Base-by-base conservation (phyloP, 2,113 vertebrate species). In the Pterocles gutturalis region DNA sequence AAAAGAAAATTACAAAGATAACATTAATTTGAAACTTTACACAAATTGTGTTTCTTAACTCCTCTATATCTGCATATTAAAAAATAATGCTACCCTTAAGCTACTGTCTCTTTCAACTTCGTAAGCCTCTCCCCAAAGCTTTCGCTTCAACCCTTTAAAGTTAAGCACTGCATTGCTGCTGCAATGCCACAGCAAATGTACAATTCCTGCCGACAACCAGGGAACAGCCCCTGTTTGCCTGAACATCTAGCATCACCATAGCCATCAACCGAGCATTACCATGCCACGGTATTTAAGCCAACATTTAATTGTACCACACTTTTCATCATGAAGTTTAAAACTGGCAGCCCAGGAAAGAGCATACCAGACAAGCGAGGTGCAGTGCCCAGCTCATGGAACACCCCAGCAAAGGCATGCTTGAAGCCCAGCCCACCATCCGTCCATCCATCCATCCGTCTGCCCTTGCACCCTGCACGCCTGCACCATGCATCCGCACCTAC, bases 361-460 rank as follows among this genome's bases (percentile, higher is more conserved):
- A 1, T 6, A 6, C 13, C 8, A 71, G 78, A 41, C 18, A 21
- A 48, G 24, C 3, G 3, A 7, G 11, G 31, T 1, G 13, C 0
- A 17, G 18, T 3, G 31, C 58, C 29, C 6, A 73, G 45, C 45
- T 45, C 26, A 0, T 46, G 4, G 15, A 24, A 48, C 16, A 24
- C 3, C 29, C 29, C 11, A 9, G 51, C 16, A 28, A 10, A n/a
- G 34, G 29, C 29, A 6, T 2, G 20, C 19, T 26, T 8, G 3
- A 43, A 69, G 71, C 41, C 11, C 45, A 25, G 38, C 48, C 83
- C 65, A 54, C 15, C 41, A 6, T 41, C 0, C 2, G 2, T 31
- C 62, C 5, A 26, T 20, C 83, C 3, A 3, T 29, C 72, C 3
- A 1, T 16, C 72, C 3, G 1, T 13, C 72, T 1, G 38, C 28